Evolutionary conservation across 1,140 invertebrate species (phyloP).

Genomic region (Aphaenogaster ashmeadi): DNA sequence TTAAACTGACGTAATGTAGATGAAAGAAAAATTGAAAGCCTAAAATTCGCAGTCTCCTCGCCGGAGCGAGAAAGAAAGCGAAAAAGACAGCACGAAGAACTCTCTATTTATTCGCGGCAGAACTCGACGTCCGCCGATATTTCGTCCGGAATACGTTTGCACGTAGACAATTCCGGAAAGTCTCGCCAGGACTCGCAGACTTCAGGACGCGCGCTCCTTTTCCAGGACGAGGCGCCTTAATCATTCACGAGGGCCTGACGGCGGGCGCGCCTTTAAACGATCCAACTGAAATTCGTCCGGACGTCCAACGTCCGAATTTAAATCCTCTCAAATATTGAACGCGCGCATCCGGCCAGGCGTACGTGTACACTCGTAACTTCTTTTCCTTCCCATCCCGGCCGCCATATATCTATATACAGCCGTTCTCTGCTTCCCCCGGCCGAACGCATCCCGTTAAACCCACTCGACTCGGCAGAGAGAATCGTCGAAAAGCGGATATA

Average conservation of each 20-base stretch:
- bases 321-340: constrained; percentile 86
- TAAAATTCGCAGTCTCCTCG: neutral
- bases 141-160: constrained; percentile 76
- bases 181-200: constrained; percentile 73
- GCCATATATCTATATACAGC: constrained; percentile 55
- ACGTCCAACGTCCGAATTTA: constrained; percentile 85
- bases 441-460: constrained; percentile 73
- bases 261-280: constrained; percentile 83
- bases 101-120: constrained; percentile 80
- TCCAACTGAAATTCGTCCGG: constrained; percentile 85
- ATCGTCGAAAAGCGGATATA: constrained; percentile 77
- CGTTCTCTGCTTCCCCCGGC: constrained; percentile 55
- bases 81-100: constrained; percentile 60
- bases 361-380: constrained; percentile 71
- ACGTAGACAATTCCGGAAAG: constrained; percentile 83
- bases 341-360: constrained; percentile 75
- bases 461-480: constrained; percentile 72
- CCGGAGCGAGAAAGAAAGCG: neutral
- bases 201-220: constrained; percentile 62
- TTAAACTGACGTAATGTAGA: neutral
- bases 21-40: constrained; percentile 22
- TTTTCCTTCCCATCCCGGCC: constrained; percentile 66
- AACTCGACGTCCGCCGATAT: constrained; percentile 75
- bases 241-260: constrained; percentile 84
- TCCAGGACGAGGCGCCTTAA: constrained; percentile 79